Base-by-base conservation (phyloP, 2,888 invertebrate species). In the Pecten maximus region DNA sequence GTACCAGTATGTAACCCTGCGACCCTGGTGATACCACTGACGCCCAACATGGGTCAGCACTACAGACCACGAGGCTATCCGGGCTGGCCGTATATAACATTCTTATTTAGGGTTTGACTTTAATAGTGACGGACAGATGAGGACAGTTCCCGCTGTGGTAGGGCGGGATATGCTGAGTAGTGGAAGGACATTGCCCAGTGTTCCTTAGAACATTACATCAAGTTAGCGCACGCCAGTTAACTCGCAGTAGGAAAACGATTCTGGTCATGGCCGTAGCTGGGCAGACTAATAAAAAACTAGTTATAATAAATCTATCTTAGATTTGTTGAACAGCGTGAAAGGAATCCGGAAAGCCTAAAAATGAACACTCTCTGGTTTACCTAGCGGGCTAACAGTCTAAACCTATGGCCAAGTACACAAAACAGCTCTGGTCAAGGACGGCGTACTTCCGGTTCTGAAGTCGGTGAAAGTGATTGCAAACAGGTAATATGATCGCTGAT, bases 211-310 rank as follows among this genome's bases (percentile, higher is more conserved):
- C 74, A 35, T 74, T 74, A 35, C 74, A 74, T 74, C 74, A 74
- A 74, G 74, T 74, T 74, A 74, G 35, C 74, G 35, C 74, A 74
- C 35, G 23, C 28, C 74, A 74, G 16, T 28, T 28, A 74, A 12
- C 74, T 6, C 74, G 15, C 74, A 74, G 74, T 15, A 35, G 35
- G 74, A 74, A 0, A 35, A 16, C 28, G 12, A 74, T 74, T 4
- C 28, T 35, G 74, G 74, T 23, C 74, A 74, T 74, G 74, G 28
- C 74, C 74, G 74, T 74, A 74, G 74, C 28, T 10, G 74, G 74
- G 74, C 35, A 74, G 74, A 74, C 74, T 74, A 74, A 74, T 74
- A 74, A 74, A 74, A 74, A 74, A 35, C 74, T 74, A 74, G 74
- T 74, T 74, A 74, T 74, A 35, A 74, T 74, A 74, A 74, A 74